Conservation (phyloP, 2,888 invertebrate genomes). For the Hemicrepidius hirtus region DNA sequence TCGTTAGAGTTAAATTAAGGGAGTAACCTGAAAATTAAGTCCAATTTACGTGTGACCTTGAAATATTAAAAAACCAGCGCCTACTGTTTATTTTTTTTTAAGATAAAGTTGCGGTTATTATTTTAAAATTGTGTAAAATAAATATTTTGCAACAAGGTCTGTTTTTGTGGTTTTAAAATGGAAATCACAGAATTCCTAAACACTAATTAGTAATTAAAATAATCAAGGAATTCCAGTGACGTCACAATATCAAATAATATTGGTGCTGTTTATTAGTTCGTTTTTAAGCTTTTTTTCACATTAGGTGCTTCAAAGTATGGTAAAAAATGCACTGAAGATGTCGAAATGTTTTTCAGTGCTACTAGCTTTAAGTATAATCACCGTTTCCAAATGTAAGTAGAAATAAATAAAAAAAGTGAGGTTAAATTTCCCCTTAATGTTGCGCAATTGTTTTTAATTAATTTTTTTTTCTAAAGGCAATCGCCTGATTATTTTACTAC, state of each 20-base stretch:
- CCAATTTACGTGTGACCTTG: no score
- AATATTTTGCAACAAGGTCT: no score
- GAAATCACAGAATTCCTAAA: no score
- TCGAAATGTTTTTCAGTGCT: slow-evolving; percentile 26
- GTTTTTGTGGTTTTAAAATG: no score
- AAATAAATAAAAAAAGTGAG: slow-evolving; percentile 26
- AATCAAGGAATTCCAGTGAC: background rate
- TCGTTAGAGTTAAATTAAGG: no score
- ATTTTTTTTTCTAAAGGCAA: slow-evolving; percentile 2
- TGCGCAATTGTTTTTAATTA: slow-evolving; percentile 22
- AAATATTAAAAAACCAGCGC: no score
- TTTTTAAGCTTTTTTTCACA: background rate
- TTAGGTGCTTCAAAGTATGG: slow-evolving; percentile 31
- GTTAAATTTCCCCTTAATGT: slow-evolving; percentile 22
- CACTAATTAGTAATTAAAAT: no score
- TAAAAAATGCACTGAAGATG: slow-evolving; percentile 40
- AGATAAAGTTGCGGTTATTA: no score
- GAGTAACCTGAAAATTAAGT: no score
- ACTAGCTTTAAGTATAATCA: slow-evolving; percentile 1
- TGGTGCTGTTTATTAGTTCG: slow-evolving; percentile 11
- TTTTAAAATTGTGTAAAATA: no score
- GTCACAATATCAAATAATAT: background rate
- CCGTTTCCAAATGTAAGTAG: slow-evolving; percentile 21
- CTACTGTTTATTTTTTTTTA: no score
- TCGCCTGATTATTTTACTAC: background rate